Evolutionary conservation across 2,797 vertebrate genomes (phyloP).

Genomic region (Meriones psammophilus): DNA sequence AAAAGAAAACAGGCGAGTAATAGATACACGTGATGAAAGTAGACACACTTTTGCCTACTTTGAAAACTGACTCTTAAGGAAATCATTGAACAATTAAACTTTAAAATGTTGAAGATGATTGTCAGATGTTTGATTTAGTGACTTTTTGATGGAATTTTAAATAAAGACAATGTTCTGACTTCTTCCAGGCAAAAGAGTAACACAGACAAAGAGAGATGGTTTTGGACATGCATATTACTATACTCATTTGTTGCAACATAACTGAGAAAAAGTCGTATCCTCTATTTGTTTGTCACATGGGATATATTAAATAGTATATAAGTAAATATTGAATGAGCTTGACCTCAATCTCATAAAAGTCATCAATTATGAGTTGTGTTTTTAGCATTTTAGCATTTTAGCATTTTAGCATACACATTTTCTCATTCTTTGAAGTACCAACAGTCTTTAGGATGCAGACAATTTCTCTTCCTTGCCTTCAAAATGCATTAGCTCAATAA

Average conservation of each 20-base stretch:
- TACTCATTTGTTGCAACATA: neutral
- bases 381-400: neutral
- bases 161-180: neutral
- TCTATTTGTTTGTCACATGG: neutral
- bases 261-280: neutral
- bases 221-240: neutral
- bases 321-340: neutral
- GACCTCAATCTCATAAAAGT: neutral
- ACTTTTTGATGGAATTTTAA: slow-evolving; percentile 18
- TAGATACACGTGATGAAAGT: rapidly evolving
- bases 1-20: neutral
- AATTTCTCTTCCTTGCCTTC: neutral
- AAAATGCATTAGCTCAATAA: neutral
- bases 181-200: neutral
- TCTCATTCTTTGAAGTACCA: neutral
- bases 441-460: neutral
- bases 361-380: neutral
- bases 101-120: neutral
- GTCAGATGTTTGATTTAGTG: neutral
- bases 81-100: neutral
- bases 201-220: neutral
- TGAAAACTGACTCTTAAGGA: neutral
- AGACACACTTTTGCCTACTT: neutral
- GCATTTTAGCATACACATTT: neutral
- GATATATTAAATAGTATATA: neutral